A percentile compares a stretch with the other conserved stretches of the same genome.
Evolutionary conservation across 2,888 invertebrate species (phyloP).

Genomic region (Sinohyriopsis cumingii): DNA sequence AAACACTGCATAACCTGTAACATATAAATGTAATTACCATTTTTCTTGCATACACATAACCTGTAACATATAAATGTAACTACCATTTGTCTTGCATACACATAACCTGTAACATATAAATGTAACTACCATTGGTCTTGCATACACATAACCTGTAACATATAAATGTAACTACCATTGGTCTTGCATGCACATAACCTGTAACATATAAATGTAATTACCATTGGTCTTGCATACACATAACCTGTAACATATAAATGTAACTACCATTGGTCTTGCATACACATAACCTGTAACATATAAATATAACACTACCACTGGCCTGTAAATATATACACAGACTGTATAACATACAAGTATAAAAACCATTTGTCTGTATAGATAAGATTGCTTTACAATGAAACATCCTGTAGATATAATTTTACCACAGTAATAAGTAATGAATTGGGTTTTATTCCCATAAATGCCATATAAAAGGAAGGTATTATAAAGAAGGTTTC

Average conservation of each 20-base stretch:
- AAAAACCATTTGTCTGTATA: conserved; percentile 83
- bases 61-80: conserved; percentile 16
- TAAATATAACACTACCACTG: conserved; percentile 52
- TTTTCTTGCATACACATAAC: conserved; percentile 8
- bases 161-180: conserved; percentile 55
- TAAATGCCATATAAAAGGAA: too few relatives aligned
- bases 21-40: too few relatives aligned
- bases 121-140: conserved; percentile 52
- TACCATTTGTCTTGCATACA: background rate
- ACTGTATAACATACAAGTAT: conserved; percentile 73
- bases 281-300: conserved; percentile 78
- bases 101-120: conserved; percentile 27
- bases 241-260: conserved; percentile 28
- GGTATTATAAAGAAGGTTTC: too few relatives aligned
- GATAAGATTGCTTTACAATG: conserved; percentile 37
- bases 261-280: conserved; percentile 51
- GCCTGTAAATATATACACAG: conserved; percentile 58
- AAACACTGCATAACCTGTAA: too few relatives aligned
- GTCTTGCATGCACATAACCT: conserved; percentile 24
- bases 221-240: background rate
- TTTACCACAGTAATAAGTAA: too few relatives aligned
- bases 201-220: conserved; percentile 1
- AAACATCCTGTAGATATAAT: too few relatives aligned
- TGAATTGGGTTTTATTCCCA: too few relatives aligned
- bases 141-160: conserved; percentile 69